Base-by-base conservation (phyloP, 2,888 invertebrate species). In the Cephus spinipes region DNA sequence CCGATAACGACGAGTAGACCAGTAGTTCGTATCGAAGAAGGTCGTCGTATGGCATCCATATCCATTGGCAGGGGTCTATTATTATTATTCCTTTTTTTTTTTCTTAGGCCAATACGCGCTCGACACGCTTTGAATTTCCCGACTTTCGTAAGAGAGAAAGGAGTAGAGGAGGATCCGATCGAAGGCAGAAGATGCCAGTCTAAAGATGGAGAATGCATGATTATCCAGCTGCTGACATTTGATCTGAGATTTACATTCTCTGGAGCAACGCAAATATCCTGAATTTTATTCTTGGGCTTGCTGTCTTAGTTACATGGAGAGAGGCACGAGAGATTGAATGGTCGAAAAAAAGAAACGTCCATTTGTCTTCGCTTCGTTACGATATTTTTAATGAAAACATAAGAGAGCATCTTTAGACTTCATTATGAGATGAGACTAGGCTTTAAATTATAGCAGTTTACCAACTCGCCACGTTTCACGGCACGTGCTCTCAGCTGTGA, bases 211-310 rank as follows among this genome's bases (percentile, higher is more conserved):
- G 73, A 73, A 77, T 77, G 68, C 77, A 74, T 73, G 73, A 69
- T 73, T 77, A 68, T 34, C 32, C 55, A 12, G 11, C 73, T 33
- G 68, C 73, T 77, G 77, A 77, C 73, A 74, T 77, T 77, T 77
- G 77, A 77, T 77, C 31, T 69, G 55, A 30, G 36, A 77, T 35
- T 74, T 69, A 77, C 77, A 68, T 77, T 77, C 77, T 76, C 75
- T 34, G 30, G 12, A 55, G 23, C 55, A 55, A 55, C 23, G 9
- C 23, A 55, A 55, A 55, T 55, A 55, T 55, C 1, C 55, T 23
- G 23, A 55, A 15, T 55, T 55, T 55, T 55, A 55, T 9, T 55
- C 2, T 55, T 23, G 23, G 55, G 23, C 9, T 23, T 55, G 9
- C 23, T 55, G 9, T 23, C 9, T 55, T 23, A 55, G 23, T 55